A percentile compares a stretch with the other conserved stretches of the same genome.
These are phyloP conservation scores for Lepilemur ruficaudatus DNA, from an alignment of 2,797 vertebrate species.

Conservation along the genomic window DNA sequence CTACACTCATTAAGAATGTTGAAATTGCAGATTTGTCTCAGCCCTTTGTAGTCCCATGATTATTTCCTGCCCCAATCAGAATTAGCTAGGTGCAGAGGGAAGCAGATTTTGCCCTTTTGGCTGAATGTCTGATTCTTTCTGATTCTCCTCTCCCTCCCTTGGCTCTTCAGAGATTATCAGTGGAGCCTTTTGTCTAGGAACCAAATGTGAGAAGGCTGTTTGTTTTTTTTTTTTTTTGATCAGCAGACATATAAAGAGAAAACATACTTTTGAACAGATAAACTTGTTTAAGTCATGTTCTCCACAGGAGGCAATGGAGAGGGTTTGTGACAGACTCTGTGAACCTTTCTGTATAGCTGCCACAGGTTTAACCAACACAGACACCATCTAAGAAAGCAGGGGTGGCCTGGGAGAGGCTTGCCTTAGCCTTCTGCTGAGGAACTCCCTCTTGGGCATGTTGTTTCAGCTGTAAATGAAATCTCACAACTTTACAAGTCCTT, in stretches of 20 bases:
- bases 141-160: slow-evolving; percentile 5
- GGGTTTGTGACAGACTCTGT: slow-evolving; percentile 1
- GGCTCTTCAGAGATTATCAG: slow-evolving; percentile 17
- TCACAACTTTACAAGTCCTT: background rate
- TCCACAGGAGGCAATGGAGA: background rate
- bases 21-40: slow-evolving; percentile 41
- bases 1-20: slow-evolving; percentile 57
- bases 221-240: background rate
- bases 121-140: slow-evolving; percentile 43
- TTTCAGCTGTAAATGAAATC: slow-evolving; percentile 21
- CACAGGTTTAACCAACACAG: background rate
- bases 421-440: background rate
- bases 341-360: slow-evolving; percentile 7
- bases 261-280: slow-evolving; percentile 16
- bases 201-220: slow-evolving; percentile 12
- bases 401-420: background rate
- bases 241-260: background rate
- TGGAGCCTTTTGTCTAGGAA: background rate
- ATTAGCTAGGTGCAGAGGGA: background rate
- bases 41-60: slow-evolving; percentile 15
- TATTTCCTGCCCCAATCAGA: slow-evolving; percentile 40
- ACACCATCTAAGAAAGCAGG: background rate
- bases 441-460: background rate
- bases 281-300: slow-evolving; percentile 19
- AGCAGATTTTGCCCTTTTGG: slow-evolving; percentile 19